Base-by-base conservation (phyloP, 2,113 vertebrate genomes). In the Brachionichthys hirsutus region DNA sequence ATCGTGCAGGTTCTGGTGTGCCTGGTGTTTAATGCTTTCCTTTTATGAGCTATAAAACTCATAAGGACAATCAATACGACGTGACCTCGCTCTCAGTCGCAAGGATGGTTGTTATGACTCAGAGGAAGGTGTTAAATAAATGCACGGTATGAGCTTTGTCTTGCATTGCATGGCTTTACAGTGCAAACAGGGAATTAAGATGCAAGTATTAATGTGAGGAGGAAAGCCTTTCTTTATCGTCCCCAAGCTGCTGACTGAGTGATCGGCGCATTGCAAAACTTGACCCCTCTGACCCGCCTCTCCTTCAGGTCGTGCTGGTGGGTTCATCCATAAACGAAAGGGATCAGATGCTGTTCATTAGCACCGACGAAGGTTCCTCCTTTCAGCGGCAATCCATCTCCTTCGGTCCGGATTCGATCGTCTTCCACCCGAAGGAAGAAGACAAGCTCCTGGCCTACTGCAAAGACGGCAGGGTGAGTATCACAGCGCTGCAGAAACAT, bases 341-440 rank as follows among this genome's bases (percentile, higher is more conserved):
- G 9, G 95, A 96, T 62, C 95, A 98, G 90, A 96, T 90, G 83
- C 88, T 99, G 57, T 98, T 98, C 58, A 93, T 98, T 81, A 98
- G 96, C 79, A 93, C 73, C 0, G 97, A 99, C 1, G 97, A 99
- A 78, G 97, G 95, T 1, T 88, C 94, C 24, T 95, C 92, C 34
- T 99, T 98, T 89, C 96, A 96, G 87, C 92, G 93, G 12, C 94
- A 96, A 52, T 84, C 90, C 0, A 76, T 96, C 43, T 65, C 81
- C 67, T 98, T 99, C 89, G 92, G 87, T 5, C 93, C 95, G 30
- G 96, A 97, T 55, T 92, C 89, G 0, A 87, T 99, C 12, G 70
- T 96, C 67, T 99, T 98, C 84, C 97, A 99, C 82, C 97, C 97
- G 0, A 94, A 93, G 71, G 94, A 95, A 13, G 95, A 98, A 76